phyloP scores from a whole-genome alignment of 1,140 invertebrate species.

The Copidosoma floridanum region DNA sequence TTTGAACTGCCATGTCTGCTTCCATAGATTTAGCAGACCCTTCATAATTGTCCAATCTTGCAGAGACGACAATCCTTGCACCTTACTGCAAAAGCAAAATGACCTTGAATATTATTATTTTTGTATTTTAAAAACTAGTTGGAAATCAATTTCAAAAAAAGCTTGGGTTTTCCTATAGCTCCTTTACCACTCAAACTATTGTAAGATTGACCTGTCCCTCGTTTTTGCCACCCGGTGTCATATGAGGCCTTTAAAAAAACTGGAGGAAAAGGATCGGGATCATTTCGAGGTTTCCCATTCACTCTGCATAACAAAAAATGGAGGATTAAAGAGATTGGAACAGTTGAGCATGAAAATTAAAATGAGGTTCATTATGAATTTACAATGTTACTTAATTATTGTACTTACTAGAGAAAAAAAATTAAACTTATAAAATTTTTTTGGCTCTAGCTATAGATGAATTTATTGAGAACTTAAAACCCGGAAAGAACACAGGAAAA shows the following conservation, averaged over 20 bases:
- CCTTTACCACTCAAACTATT: not conserved
- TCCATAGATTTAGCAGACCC: no score
- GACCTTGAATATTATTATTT: not conserved
- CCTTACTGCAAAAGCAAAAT: no score
- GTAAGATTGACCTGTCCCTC: not conserved
- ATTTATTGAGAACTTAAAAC: no score
- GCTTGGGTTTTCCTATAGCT: not conserved
- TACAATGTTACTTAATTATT: no score
- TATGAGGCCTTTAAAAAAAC: not conserved
- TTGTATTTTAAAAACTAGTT: conserved; percentile 16
- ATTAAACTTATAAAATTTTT: no score
- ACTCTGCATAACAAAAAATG: not conserved
- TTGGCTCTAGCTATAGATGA: no score
- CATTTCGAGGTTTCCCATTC: not conserved
- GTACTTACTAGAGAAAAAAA: no score
- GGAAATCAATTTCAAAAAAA: not conserved
- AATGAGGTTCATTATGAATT: not conserved
- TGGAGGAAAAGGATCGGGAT: not conserved
- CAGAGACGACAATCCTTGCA: conserved; percentile 18
- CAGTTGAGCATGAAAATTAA: not conserved
- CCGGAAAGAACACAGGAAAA: no score
- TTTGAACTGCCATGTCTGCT: no score
- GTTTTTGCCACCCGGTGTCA: no score
- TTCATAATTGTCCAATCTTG: conserved; percentile 1
- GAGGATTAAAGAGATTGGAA: not conserved